Evolutionary conservation across 2,113 vertebrate genomes (phyloP).

Genomic region (Odocoileus hemionus): DNA sequence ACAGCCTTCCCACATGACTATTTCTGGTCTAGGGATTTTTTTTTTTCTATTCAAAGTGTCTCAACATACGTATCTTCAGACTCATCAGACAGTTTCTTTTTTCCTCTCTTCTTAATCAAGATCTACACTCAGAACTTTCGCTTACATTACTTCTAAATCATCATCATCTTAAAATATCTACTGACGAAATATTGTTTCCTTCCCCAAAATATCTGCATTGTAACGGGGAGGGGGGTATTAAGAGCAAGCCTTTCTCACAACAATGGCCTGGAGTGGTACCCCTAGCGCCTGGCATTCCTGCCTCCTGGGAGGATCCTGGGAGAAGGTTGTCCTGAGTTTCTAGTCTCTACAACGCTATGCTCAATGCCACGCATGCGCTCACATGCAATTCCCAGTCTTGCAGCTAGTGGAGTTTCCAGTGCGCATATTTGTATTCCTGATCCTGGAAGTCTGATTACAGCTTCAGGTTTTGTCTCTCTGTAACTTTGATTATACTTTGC

Average conservation of each 20-base stretch:
- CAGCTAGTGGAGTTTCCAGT: conserved; percentile 35
- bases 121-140: neutral
- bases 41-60: neutral
- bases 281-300: neutral
- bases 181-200: neutral
- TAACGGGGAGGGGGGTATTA: neutral
- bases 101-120: neutral
- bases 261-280: neutral
- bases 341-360: neutral
- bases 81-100: neutral
- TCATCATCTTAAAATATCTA: neutral
- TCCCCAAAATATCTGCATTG: neutral
- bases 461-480: conserved; percentile 3
- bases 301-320: neutral
- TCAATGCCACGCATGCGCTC: neutral
- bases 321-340: neutral
- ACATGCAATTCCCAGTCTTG: neutral
- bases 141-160: neutral
- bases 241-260: neutral
- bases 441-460: conserved; percentile 44
- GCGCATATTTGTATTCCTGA: neutral
- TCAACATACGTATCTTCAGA: neutral
- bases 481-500: conserved; percentile 52
- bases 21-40: neutral
- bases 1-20: neutral